phyloP scores from a whole-genome alignment of 2,113 vertebrate genomes.

The Sigmodon hispidus region DNA sequence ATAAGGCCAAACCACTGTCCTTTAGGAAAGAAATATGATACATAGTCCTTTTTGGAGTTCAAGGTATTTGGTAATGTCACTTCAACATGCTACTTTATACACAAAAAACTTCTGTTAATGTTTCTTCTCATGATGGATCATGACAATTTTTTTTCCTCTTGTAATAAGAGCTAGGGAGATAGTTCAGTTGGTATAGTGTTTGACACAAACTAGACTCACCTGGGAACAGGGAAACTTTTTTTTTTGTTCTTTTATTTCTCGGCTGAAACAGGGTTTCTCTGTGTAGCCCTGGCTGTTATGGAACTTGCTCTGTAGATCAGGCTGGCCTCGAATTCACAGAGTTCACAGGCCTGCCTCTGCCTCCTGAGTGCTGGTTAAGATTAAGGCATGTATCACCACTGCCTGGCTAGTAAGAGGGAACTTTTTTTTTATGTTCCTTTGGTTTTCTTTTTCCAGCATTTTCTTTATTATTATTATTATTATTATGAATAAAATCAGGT shows the following conservation, averaged over 20 bases:
- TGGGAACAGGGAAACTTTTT: background rate
- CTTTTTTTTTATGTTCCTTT: too few species aligned
- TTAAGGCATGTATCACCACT: background rate
- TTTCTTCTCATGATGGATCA: conserved; percentile 43
- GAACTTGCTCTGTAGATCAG: background rate
- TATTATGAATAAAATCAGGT: too few species aligned
- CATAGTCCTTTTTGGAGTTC: conserved; percentile 42
- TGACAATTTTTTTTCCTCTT: conserved; percentile 56
- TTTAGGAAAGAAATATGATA: conserved; percentile 50
- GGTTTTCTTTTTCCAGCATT: too few species aligned
- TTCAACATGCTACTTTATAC: conserved; percentile 45
- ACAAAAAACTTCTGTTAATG: conserved; percentile 29
- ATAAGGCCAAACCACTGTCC: conserved; percentile 24
- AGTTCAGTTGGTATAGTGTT: background rate
- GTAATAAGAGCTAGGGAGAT: background rate
- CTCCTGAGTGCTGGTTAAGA: background rate
- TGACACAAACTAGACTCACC: background rate
- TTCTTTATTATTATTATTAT: too few species aligned
- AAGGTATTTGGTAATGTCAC: conserved; percentile 47
- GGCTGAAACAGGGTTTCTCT: too few species aligned
- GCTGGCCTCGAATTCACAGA: background rate
- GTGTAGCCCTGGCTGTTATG: too few species aligned
- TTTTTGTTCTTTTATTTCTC: background rate
- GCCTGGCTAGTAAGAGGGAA: background rate
- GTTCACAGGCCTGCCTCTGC: background rate